Base-by-base conservation (phyloP, 2,113 vertebrate genomes). In the Pavo muticus region DNA sequence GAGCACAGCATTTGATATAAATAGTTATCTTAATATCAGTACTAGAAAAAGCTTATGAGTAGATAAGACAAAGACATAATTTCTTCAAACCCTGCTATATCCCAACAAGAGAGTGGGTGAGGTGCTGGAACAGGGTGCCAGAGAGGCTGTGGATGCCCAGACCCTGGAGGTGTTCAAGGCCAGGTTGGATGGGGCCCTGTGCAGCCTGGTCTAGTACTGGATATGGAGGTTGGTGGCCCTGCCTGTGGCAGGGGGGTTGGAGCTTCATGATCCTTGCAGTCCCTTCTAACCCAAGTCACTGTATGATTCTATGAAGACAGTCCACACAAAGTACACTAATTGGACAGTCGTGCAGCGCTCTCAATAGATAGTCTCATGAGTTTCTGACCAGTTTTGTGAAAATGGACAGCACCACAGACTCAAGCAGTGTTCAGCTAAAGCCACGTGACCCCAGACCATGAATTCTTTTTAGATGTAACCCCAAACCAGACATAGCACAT, bases 31-130 rank as follows among this genome's bases (percentile, higher is more conserved):
- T 45, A 32, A 5, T 65, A 52, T 5, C 32, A 42, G 42, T 69
- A 79, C 37, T 44, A 87, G 30, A 48, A 72, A 84, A 91, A 93
- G 13, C 29, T 67, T 71, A 48, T 52, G 44, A 84, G 80, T 8
- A 60, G 10, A 16, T 30, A 91, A 63, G 21, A 79, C 27, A 61
- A 73, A 82, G 24, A 52, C 69, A 68, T 5, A 67, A 45, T 82
- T 80, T 71, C 35, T 95, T 76, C 42, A 73, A 65, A 37, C n/a
- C 21, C 50, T n/a, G 6, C 65, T 71, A 83, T 80, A 79, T 63
- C 21, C 48, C 50, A 83, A 48, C 1, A 2, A 85, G 18, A 23
- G 11, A 48, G 47, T 23, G 11, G 11, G 47, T 23, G 21, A 48
- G 47, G 21, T 48, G 47, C 21, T 23, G 47, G 47, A 48, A 48